Evolutionary conservation across 1,140 invertebrate genomes (phyloP).

Genomic region (Hypothenemus hampei): DNA sequence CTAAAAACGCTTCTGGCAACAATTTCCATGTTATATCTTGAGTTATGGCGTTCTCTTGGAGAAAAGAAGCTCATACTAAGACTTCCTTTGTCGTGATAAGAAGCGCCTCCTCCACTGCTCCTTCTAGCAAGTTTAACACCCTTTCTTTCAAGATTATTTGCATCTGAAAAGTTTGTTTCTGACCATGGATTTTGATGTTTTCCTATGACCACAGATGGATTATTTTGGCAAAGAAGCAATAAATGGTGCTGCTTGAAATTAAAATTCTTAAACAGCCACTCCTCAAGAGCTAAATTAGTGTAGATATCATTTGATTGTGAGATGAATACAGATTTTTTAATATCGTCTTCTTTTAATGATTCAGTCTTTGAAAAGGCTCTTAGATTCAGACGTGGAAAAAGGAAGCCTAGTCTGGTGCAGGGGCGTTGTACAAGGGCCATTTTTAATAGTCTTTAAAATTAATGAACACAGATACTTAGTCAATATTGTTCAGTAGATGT

Average conservation of each 20-base stretch:
- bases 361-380: slow-evolving; percentile 1
- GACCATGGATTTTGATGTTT: slow-evolving; percentile 95
- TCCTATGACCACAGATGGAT: slow-evolving; percentile 92
- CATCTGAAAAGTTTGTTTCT: slow-evolving; percentile 68
- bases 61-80: slow-evolving; percentile 90
- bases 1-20: slow-evolving; percentile 73
- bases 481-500: slow-evolving; percentile 23
- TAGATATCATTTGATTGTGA: slow-evolving; percentile 87
- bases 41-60: slow-evolving; percentile 68
- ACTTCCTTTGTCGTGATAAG: slow-evolving; percentile 94
- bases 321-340: slow-evolving; percentile 78
- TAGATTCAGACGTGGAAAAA: slow-evolving; percentile 16
- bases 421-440: slow-evolving; percentile 39
- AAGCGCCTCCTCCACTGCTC: slow-evolving; percentile 93
- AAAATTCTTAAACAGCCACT: slow-evolving; percentile 87
- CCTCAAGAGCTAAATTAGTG: slow-evolving; percentile 88
- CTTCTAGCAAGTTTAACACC: slow-evolving; percentile 74
- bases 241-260: slow-evolving; percentile 77
- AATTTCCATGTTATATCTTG: slow-evolving; percentile 79
- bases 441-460: slow-evolving; percentile 22
- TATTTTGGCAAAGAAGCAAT: slow-evolving; percentile 86
- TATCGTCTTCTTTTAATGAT: slow-evolving; percentile 11
- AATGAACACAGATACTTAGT: slow-evolving; percentile 6
- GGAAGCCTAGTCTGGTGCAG: slow-evolving; percentile 21
- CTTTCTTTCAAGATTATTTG: slow-evolving; percentile 53